phyloP scores from a whole-genome alignment of 2,888 invertebrate genomes.

The Coleophora deauratella region DNA sequence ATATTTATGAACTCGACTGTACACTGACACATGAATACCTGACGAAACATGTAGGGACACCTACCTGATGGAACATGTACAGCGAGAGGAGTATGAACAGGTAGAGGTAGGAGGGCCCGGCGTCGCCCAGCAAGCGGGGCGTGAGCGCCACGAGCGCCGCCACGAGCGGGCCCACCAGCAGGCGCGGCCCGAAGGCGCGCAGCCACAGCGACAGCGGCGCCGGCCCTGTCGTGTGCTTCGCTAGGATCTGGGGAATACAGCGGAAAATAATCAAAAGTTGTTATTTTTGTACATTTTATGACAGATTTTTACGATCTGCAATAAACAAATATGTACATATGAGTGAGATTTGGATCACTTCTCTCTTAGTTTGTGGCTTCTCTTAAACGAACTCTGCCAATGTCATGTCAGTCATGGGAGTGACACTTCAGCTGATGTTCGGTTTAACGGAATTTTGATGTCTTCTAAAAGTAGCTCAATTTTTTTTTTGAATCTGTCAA shows the following conservation, averaged over 20 bases:
- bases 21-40: too few relatives aligned
- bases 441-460: too few relatives aligned
- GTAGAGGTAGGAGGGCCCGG: slow-evolving; percentile 77
- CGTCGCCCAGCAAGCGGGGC: slow-evolving; percentile 77
- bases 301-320: not conserved
- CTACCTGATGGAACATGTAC: slow-evolving; percentile 95
- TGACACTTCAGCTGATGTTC: too few relatives aligned
- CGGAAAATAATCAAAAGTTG: slow-evolving; percentile 1
- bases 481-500: too few relatives aligned
- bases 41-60: too few relatives aligned
- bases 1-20: too few relatives aligned
- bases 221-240: slow-evolving; percentile 87
- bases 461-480: too few relatives aligned
- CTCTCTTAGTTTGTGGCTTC: too few relatives aligned
- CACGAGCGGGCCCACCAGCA: slow-evolving; percentile 88
- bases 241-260: slow-evolving; percentile 43
- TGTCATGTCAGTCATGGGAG: too few relatives aligned
- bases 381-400: too few relatives aligned
- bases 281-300: too few relatives aligned
- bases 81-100: slow-evolving; percentile 83
- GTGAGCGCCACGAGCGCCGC: slow-evolving; percentile 90
- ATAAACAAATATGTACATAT: not conserved
- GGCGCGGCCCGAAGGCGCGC: slow-evolving; percentile 90
- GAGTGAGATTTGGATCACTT: too few relatives aligned
- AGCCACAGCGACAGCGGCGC: slow-evolving; percentile 91